phyloP scores from a whole-genome alignment of 1,140 invertebrate species.

The Leptinotarsa texana region DNA sequence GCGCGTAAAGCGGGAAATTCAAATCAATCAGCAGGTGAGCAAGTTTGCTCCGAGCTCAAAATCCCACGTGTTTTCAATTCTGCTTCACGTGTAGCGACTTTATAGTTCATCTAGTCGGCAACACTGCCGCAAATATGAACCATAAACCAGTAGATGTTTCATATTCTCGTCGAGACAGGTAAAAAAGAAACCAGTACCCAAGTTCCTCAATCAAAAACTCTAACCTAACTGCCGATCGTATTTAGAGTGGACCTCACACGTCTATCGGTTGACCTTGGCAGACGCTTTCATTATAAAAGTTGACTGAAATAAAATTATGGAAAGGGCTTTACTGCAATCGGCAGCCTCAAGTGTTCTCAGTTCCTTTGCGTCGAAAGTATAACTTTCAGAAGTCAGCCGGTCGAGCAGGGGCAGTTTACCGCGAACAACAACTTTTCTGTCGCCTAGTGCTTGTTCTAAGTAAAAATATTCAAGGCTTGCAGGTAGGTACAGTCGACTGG shows the following conservation, averaged over 20 bases:
- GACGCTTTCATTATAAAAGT: background rate
- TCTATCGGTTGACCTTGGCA: background rate
- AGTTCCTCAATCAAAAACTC: background rate
- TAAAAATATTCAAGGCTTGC: background rate
- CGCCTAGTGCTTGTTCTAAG: background rate
- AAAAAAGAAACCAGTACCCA: background rate
- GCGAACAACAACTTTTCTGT: too few relatives aligned
- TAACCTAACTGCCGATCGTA: background rate
- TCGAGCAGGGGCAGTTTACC: too few relatives aligned
- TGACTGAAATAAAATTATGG: background rate
- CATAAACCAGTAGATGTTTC: background rate
- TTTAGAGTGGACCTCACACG: background rate
- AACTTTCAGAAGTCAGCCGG: too few relatives aligned
- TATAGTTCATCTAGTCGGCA: too few relatives aligned
- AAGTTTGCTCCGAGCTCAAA: too few relatives aligned
- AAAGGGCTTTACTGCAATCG: background rate
- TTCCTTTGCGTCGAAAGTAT: background rate
- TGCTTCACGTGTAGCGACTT: too few relatives aligned
- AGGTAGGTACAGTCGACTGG: background rate
- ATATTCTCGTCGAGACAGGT: background rate
- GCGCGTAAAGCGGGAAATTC: too few relatives aligned
- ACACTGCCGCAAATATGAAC: background rate
- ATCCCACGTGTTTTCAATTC: too few relatives aligned
- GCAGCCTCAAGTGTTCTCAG: background rate
- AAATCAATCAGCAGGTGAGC: too few relatives aligned